Conservation (phyloP, 2,888 invertebrate genomes). For the Hecatera dysodea region DNA sequence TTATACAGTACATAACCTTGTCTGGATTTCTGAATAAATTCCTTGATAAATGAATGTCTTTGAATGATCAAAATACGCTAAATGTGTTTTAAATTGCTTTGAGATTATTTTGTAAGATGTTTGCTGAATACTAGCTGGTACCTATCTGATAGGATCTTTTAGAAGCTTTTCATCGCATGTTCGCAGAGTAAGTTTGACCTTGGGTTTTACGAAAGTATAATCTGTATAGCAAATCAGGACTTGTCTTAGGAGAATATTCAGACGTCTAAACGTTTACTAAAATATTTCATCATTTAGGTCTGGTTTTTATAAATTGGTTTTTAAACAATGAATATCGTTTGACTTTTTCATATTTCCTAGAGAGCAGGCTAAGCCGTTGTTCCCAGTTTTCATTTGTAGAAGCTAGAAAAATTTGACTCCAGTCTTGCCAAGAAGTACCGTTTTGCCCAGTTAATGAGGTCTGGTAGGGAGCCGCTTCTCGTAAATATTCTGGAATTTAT, state of each 20-base stretch:
- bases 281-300: background rate
- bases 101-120: slow-evolving; percentile 44
- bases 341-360: too few relatives aligned
- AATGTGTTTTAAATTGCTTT: slow-evolving; percentile 52
- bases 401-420: too few relatives aligned
- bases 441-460: too few relatives aligned
- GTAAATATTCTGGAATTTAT: too few relatives aligned
- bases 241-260: background rate
- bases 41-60: slow-evolving; percentile 43
- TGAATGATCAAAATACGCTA: slow-evolving; percentile 41
- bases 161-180: background rate
- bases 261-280: background rate
- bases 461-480: too few relatives aligned
- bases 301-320: too few relatives aligned
- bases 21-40: slow-evolving; percentile 43
- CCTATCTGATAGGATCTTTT: slow-evolving; percentile 21
- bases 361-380: too few relatives aligned
- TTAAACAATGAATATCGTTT: too few relatives aligned
- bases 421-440: too few relatives aligned
- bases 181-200: background rate
- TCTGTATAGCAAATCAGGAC: background rate
- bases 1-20: slow-evolving; percentile 41
- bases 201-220: background rate
- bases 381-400: too few relatives aligned
- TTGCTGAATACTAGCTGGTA: slow-evolving; percentile 2